Evolutionary conservation across 2,797 vertebrate genomes (phyloP), one percentile per base, ranked within the genome.

Genomic region (Crenuchus spilurus): DNA sequence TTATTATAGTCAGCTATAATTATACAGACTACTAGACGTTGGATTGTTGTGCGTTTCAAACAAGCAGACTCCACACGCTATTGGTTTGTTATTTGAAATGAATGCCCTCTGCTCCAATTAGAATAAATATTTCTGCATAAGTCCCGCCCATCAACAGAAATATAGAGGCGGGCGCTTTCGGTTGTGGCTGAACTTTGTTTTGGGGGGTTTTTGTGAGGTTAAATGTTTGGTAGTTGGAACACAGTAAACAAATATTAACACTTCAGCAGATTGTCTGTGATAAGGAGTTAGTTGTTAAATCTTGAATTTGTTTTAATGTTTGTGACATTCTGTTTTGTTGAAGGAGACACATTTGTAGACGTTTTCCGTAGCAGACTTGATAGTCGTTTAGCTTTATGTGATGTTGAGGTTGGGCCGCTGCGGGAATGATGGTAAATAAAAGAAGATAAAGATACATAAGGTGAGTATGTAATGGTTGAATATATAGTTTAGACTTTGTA

Each of bases 121-220:
- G 1, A 75, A 4, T 0, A 1, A 0, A 13, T 3, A 31, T 16
- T 62, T 67, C 6, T 8, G 1, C 16, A 22, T 63, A 80, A 60
- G 68, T 62, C 71, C 85, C 88, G 81, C 91, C 86, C 41, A 20
- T 8, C 0, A 22, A 13, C 68, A 52, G 75, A 84, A 81, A 84
- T 80, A 72, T 75, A 78, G 30, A 85, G 70, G 92, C 92, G 92
- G 90, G 91, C 90, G 92, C 89, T 88, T 90, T 87, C 84, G 80
- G 74, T 80, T 14, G 65, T 39, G 46, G 72, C 46, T 66, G 4
- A 70, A 70, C 44, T 66, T 67, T 89, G 87, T 90, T 90, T 89
- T 87, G 7, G 22, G 31, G 37, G 3, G 18, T 16, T 42, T 41
- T 20, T 7, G 1, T 4, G 3, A 54, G 68, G 16, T 61, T 39